Evolutionary conservation across 2,797 vertebrate species (phyloP).

Genomic region (Triplophysa yarkandensis): DNA sequence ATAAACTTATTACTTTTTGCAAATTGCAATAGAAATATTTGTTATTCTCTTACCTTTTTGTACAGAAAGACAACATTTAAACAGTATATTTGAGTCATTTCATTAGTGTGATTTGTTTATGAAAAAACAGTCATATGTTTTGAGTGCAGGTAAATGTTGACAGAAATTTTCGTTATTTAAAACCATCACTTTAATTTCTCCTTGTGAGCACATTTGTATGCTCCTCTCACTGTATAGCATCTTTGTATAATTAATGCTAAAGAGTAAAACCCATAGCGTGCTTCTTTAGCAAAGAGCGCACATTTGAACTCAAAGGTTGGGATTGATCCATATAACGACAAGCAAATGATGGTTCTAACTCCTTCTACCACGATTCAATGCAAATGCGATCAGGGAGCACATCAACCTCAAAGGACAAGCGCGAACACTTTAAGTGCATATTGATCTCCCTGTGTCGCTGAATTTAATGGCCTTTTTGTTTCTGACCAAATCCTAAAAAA

Average conservation of each 20-base stretch:
- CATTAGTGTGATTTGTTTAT: too few species aligned
- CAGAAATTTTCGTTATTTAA: too few species aligned
- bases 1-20: too few species aligned
- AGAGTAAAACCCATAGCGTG: conserved; percentile 1
- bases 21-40: too few species aligned
- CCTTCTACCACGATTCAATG: conserved; percentile 56
- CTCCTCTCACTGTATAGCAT: neutral
- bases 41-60: too few species aligned
- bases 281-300: conserved; percentile 16
- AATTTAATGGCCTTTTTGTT: conserved; percentile 71
- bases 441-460: conserved; percentile 69
- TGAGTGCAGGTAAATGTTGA: too few species aligned
- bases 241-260: conserved; percentile 20
- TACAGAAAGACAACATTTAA: too few species aligned
- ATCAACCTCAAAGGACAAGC: conserved; percentile 59
- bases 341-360: conserved; percentile 47
- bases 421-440: conserved; percentile 65
- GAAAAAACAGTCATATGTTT: too few species aligned
- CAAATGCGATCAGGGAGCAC: conserved; percentile 63
- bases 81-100: too few species aligned
- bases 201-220: neutral
- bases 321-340: conserved; percentile 42
- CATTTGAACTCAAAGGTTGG: conserved; percentile 40
- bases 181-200: neutral
- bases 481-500: conserved; percentile 61